A percentile compares a stretch with the other conserved stretches of the same genome.
Evolutionary conservation across 2,888 invertebrate species (phyloP).

Genomic region (Hyposoter didymator): DNA sequence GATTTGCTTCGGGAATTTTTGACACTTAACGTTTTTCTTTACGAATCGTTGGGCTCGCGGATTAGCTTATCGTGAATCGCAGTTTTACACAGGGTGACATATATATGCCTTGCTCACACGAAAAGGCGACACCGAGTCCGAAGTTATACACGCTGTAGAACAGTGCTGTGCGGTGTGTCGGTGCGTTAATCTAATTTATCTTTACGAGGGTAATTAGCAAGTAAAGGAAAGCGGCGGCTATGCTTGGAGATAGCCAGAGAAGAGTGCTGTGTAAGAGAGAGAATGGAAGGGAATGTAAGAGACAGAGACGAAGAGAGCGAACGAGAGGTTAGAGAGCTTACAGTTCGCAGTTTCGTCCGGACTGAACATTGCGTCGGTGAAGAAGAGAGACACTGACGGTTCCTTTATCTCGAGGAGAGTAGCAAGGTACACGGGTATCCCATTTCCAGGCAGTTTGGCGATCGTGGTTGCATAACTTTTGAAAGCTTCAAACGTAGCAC

Average conservation of each 20-base stretch:
- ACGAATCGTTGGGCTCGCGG: constrained; percentile 11
- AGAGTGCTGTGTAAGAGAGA: constrained; percentile 43
- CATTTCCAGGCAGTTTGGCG: constrained; percentile 81
- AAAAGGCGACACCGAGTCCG: constrained; percentile 28
- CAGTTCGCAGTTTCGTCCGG: constrained; percentile 46
- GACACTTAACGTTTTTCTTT: not conserved
- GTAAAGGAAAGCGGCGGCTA: constrained; percentile 67
- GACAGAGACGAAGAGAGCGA: not conserved
- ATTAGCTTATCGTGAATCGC: constrained; percentile 51
- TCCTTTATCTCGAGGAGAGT: constrained; percentile 81
- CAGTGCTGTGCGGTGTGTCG: constrained; percentile 30
- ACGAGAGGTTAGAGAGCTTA: constrained; percentile 32
- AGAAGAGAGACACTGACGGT: constrained; percentile 68
- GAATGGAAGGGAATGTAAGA: constrained; percentile 13
- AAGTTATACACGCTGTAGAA: constrained; percentile 43
- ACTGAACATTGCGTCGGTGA: constrained; percentile 45
- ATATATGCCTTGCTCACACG: constrained; percentile 27
- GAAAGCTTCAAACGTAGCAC: constrained; percentile 36
- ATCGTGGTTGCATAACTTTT: constrained; percentile 67
- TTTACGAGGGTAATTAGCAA: constrained; percentile 81
- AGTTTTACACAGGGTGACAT: constrained; percentile 56
- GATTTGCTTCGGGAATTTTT: not conserved
- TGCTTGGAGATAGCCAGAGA: constrained; percentile 32
- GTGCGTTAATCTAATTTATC: constrained; percentile 81
- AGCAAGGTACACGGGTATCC: constrained; percentile 81